phyloP scores from a whole-genome alignment of 2,888 invertebrate genomes.

The Empis stercorea region DNA sequence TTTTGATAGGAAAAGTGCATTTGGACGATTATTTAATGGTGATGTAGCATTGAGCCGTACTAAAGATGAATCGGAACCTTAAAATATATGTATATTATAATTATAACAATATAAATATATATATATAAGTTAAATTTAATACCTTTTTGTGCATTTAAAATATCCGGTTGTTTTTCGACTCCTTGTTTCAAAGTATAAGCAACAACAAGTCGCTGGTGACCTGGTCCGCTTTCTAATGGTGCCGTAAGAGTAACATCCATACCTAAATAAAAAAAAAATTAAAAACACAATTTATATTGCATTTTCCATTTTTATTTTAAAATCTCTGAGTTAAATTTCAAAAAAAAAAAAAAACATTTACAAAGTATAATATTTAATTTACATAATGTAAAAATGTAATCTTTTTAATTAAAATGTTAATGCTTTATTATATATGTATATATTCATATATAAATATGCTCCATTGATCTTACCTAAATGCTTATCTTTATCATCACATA shows the following conservation, averaged over 20 bases:
- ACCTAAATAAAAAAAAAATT: constrained; percentile 17
- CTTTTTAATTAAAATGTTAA: too few relatives aligned
- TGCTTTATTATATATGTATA: too few relatives aligned
- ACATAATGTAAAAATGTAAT: too few relatives aligned
- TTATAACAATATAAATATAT: too few relatives aligned
- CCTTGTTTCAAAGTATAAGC: constrained; percentile 72
- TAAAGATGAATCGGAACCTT: constrained; percentile 12
- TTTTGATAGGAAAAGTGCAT: constrained; percentile 26
- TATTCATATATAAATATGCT: too few relatives aligned
- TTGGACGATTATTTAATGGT: constrained; percentile 32
- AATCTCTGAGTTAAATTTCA: too few relatives aligned
- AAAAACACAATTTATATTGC: too few relatives aligned
- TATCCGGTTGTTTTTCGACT: constrained; percentile 62
- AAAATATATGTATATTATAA: background rate
- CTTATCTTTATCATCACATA: constrained; percentile 38
- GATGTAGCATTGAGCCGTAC: constrained; percentile 22
- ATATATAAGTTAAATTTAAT: constrained; percentile 6
- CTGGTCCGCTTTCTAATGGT: constrained; percentile 63
- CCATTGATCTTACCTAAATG: constrained; percentile 28
- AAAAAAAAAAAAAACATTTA: too few relatives aligned
- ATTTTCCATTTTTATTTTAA: too few relatives aligned
- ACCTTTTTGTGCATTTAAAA: constrained; percentile 67
- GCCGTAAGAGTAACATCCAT: constrained; percentile 40
- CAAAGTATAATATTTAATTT: too few relatives aligned
- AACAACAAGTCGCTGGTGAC: constrained; percentile 71